Percentiles rank a stretch among this genome's conserved stretches.
These are phyloP conservation scores for Oxygymnocypris stewartii DNA, from an alignment of 2,113 vertebrate species.

Conservation along the genomic window DNA sequence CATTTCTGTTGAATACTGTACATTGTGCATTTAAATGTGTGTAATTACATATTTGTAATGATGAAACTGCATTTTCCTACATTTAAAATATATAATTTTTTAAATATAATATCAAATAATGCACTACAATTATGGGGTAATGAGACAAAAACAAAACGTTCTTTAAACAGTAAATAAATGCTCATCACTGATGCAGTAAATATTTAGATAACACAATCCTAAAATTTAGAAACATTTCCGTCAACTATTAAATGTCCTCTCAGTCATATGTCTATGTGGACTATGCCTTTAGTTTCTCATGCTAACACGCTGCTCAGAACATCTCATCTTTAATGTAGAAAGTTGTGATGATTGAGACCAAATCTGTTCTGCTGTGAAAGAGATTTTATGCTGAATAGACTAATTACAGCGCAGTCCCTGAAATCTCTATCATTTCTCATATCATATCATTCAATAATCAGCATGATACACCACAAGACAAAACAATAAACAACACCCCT, in stretches of 20 bases:
- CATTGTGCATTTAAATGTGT: neutral
- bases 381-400: slow-evolving; percentile 15
- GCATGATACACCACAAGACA: neutral
- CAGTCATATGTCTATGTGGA: neutral
- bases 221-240: neutral
- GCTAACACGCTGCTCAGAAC: neutral
- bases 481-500: neutral
- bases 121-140: neutral
- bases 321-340: neutral
- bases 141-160: neutral
- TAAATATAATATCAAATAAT: neutral
- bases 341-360: neutral
- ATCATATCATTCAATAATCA: neutral
- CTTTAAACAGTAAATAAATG: neutral
- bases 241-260: neutral
- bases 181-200: neutral
- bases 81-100: neutral
- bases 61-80: neutral
- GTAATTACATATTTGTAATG: neutral
- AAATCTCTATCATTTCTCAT: neutral
- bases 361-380: neutral
- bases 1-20: neutral
- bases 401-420: neutral
- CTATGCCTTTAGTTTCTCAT: neutral
- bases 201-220: neutral